Conservation (phyloP, 2,888 invertebrate species). For the Entomobrya proxima region DNA sequence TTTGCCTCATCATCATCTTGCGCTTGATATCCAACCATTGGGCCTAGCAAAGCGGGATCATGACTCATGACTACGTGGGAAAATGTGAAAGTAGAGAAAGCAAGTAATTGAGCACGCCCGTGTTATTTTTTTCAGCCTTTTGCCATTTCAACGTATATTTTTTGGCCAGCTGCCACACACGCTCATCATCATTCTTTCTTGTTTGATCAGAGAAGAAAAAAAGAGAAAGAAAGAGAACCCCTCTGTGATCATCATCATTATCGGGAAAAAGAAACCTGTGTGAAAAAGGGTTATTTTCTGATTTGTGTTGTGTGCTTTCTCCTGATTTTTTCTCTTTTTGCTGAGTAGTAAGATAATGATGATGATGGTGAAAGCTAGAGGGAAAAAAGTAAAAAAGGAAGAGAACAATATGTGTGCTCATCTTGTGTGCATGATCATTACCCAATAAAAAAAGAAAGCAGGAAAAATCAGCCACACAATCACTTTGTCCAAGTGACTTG, state of each 20-base stretch:
- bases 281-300: slow-evolving; percentile 4
- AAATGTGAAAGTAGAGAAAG: background rate
- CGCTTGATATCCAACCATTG: too few relatives aligned
- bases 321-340: background rate
- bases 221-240: too few relatives aligned
- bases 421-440: background rate
- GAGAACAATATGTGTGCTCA: slow-evolving; percentile 17
- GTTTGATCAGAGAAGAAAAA: too few relatives aligned
- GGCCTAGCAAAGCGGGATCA: background rate
- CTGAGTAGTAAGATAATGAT: background rate
- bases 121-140: background rate
- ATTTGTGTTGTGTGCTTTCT: slow-evolving; percentile 7
- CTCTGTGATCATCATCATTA: slow-evolving; percentile 22
- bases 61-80: slow-evolving; percentile 12
- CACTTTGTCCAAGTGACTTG: slow-evolving; percentile 2
- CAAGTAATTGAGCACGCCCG: slow-evolving; percentile 8
- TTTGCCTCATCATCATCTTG: background rate
- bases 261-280: background rate
- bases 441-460: background rate
- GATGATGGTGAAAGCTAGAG: background rate
- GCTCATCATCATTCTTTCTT: slow-evolving; percentile 22
- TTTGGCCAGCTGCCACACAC: slow-evolving; percentile 67
- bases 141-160: background rate
- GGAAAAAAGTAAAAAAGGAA: background rate
- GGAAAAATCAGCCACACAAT: slow-evolving; percentile 12